A percentile compares a stretch with the other conserved stretches of the same genome.
phyloP scores from a whole-genome alignment of 2,888 invertebrate genomes.

The Lydus trimaculatus region DNA sequence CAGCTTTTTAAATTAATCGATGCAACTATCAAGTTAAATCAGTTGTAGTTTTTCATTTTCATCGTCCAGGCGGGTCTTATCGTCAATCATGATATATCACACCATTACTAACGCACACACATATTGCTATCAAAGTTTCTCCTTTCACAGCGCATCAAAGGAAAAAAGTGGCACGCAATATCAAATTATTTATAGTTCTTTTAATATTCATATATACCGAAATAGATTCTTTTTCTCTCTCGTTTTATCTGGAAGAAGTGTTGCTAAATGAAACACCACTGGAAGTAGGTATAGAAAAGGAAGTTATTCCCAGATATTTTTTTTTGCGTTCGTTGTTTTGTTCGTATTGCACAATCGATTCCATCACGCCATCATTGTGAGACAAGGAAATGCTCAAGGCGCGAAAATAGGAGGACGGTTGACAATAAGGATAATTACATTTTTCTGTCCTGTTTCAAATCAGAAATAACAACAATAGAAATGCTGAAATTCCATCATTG shows the following conservation, averaged over 20 bases:
- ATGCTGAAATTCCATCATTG: not conserved
- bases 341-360: not conserved
- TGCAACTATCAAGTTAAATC: constrained; percentile 25
- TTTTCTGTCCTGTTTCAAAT: constrained; percentile 4
- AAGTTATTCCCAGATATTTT: not conserved
- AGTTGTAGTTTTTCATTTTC: constrained; percentile 23
- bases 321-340: not conserved
- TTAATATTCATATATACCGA: constrained; percentile 24
- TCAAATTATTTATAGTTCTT: constrained; percentile 27
- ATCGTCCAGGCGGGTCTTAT: constrained; percentile 13
- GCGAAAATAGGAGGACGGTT: constrained; percentile 4
- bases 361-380: not conserved
- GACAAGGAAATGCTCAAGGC: constrained; percentile 3
- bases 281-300: not conserved
- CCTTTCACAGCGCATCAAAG: not conserved
- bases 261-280: not conserved
- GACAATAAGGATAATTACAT: constrained; percentile 10
- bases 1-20: constrained; percentile 25
- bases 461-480: constrained; percentile 7
- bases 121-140: constrained; percentile 9
- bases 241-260: not conserved
- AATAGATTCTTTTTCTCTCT: not conserved
- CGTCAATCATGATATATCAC: constrained; percentile 6
- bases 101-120: not conserved
- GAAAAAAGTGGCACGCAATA: constrained; percentile 22